These are phyloP conservation scores for Linepithema humile DNA, from an alignment of 1,140 invertebrate genomes.

Conservation along the genomic window DNA sequence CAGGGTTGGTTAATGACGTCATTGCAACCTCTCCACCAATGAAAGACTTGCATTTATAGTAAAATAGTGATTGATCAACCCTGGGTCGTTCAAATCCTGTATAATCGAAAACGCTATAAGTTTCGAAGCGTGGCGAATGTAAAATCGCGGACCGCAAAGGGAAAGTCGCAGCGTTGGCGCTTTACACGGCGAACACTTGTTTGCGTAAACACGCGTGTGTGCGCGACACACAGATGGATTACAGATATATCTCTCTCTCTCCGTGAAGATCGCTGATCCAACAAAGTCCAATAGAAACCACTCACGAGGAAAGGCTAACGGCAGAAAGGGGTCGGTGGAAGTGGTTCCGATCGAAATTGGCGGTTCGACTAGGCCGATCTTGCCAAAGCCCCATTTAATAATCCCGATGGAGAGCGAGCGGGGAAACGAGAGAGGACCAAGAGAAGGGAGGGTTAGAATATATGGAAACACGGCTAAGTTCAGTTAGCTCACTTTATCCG, in stretches of 20 bases:
- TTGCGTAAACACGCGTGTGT: slow-evolving; percentile 31
- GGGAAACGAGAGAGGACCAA: slow-evolving; percentile 10
- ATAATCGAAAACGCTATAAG: neutral
- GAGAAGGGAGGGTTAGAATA: slow-evolving; percentile 14
- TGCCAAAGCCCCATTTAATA: slow-evolving; percentile 71
- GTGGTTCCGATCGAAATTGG: slow-evolving; percentile 65
- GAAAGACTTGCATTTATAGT: too few species aligned
- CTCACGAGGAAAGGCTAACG: slow-evolving; percentile 63
- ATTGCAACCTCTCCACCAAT: too few species aligned
- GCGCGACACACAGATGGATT: slow-evolving; percentile 42
- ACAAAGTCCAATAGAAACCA: slow-evolving; percentile 66
- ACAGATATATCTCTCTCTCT: slow-evolving; percentile 29
- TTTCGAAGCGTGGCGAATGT: neutral
- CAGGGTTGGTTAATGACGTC: too few species aligned
- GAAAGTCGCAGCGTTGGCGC: neutral
- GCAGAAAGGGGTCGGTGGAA: slow-evolving; percentile 47
- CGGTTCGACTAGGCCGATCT: slow-evolving; percentile 64
- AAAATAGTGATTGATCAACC: too few species aligned
- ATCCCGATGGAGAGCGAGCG: slow-evolving; percentile 61
- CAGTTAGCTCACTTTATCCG: slow-evolving; percentile 55
- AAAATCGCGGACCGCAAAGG: neutral
- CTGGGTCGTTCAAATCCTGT: too few species aligned
- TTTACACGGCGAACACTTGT: neutral
- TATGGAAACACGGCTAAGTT: slow-evolving; percentile 56
- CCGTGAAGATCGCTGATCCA: slow-evolving; percentile 51